Percentiles rank a stretch among this genome's conserved stretches.
phyloP scores from a whole-genome alignment of 1,140 invertebrate species.

The Nephotettix cincticeps region DNA sequence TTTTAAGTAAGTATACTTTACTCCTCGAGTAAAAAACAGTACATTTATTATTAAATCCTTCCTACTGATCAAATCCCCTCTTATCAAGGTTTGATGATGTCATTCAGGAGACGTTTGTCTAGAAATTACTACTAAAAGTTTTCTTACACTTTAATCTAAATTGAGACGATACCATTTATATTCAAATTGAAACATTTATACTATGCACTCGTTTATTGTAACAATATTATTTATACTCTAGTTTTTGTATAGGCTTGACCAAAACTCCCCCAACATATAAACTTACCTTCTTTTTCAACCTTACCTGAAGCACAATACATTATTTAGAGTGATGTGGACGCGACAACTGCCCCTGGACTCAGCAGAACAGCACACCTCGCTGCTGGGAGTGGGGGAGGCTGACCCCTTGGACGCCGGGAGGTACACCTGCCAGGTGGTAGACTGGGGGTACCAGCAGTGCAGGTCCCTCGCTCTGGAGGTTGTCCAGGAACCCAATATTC shows the following conservation, averaged over 20 bases:
- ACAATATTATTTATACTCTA: no score
- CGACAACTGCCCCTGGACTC: slow-evolving; percentile 56
- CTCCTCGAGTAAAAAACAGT: no score
- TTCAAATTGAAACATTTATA: no score
- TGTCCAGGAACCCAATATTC: slow-evolving; percentile 63
- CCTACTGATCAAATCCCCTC: no score
- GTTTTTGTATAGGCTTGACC: background rate
- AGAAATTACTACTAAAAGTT: no score
- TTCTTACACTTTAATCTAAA: no score
- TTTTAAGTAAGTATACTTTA: no score
- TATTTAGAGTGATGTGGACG: slow-evolving; percentile 50
- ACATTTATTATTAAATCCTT: no score
- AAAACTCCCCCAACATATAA: background rate
- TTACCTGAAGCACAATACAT: no score
- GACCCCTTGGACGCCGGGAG: slow-evolving; percentile 65
- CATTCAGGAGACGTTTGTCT: no score
- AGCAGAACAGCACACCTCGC: slow-evolving; percentile 63
- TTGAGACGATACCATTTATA: no score
- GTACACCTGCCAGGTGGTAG: slow-evolving; percentile 71
- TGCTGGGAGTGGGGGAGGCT: slow-evolving; percentile 64
- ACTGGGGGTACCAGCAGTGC: slow-evolving; percentile 72
- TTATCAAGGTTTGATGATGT: no score
- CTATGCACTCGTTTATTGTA: background rate
- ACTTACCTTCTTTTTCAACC: background rate
- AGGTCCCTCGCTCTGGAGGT: slow-evolving; percentile 65